These are phyloP conservation scores for Leptopilina drosophilae DNA, from an alignment of 2,888 invertebrate genomes.

Conservation along the genomic window DNA sequence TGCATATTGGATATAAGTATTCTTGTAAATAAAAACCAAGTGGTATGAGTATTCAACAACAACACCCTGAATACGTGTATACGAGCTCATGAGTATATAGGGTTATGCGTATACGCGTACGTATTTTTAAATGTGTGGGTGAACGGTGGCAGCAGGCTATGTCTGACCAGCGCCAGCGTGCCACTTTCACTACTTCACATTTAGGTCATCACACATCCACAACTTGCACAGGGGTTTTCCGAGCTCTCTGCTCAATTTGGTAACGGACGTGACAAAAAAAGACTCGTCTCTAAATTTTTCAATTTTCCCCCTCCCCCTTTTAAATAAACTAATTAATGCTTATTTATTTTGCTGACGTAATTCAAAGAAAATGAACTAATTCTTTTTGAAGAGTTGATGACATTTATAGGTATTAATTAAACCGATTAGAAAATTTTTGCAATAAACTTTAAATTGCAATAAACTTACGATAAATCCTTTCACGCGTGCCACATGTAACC, in stretches of 20 bases:
- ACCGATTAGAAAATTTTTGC: background rate
- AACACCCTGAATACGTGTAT: slow-evolving; percentile 12
- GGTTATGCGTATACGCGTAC: slow-evolving; percentile 23
- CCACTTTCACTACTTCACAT: slow-evolving; percentile 76
- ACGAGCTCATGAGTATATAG: slow-evolving; percentile 19
- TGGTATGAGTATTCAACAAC: slow-evolving; percentile 1
- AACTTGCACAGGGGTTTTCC: slow-evolving; percentile 62
- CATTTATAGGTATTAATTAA: background rate
- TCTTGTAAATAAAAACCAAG: background rate
- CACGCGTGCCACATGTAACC: slow-evolving; percentile 4
- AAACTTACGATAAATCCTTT: background rate
- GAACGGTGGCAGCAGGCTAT: slow-evolving; percentile 69
- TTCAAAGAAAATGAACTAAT: no score
- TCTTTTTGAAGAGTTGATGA: no score
- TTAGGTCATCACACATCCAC: slow-evolving; percentile 73
- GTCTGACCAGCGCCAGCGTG: slow-evolving; percentile 75
- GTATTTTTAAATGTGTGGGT: slow-evolving; percentile 59
- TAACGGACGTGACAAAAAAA: slow-evolving; percentile 10
- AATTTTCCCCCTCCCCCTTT: slow-evolving; percentile 50
- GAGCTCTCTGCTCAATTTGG: slow-evolving; percentile 19
- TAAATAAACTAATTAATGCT: background rate
- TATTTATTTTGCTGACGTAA: no score
- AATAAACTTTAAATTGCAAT: background rate
- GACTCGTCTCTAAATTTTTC: background rate
- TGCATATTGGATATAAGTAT: slow-evolving; percentile 2